Evolutionary conservation across 2,113 vertebrate genomes (phyloP), one percentile per base, ranked within the genome.

Genomic region (Melanotaenia duboulayi): DNA sequence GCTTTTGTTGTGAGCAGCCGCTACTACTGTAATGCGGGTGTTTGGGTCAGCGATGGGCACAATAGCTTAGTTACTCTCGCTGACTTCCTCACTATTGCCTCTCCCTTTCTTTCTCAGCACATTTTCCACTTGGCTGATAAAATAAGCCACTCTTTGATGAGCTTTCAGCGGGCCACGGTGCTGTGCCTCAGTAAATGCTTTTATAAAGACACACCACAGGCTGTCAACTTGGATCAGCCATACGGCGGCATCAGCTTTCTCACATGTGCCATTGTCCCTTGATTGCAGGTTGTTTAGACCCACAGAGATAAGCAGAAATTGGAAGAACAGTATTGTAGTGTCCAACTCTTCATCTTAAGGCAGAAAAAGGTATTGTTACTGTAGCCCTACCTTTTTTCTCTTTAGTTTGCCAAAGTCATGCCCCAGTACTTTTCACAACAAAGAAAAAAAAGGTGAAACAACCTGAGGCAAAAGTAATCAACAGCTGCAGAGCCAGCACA

Each of bases 61-160:
- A 91, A 89, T 82, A 56, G 90, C 81, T 82, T 66, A 57, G 87
- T 84, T 85, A 88, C 89, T 91, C 82, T 86, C 81, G 75, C 83
- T 83, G 85, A 90, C 90, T 86, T 88, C 74, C 87, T 63, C 78
- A 52, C 89, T 78, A 87, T 86, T 81, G 76, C 80, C 81, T 39
- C 82, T 59, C 75, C 49, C 79, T 59, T 79, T 85, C 86, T 72
- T 65, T 89, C 83, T 93, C 91, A 91, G 91, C 89, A 90, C 90
- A 90, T 92, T 93, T 93, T 93, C 90, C 90, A 91, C 90, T 89
- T 81, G 76, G 80, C 90, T 92, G 90, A 91, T 91, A 88, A 91
- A 92, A 89, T 92, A 90, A 92, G 90, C 87, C 87, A 73, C 75
- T 84, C 90, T 91, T 89, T 92, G 90, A 92, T 89, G 89, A 89